Evolutionary conservation across 2,113 vertebrate species (phyloP), one percentile per base, ranked within the genome.

Genomic region (Gallinago undulata): DNA sequence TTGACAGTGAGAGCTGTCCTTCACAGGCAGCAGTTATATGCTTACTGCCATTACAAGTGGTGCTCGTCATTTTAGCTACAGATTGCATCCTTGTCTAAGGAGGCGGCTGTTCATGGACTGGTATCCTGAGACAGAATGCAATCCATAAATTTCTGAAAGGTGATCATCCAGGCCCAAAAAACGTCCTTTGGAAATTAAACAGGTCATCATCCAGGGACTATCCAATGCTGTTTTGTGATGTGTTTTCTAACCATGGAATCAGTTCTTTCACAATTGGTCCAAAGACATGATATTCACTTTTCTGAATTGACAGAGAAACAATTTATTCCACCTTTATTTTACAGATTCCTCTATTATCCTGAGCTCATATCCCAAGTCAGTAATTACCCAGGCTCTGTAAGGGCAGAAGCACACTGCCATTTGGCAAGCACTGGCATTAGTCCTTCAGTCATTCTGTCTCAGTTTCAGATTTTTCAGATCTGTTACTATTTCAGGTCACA

Each of bases 1-100:
- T 37, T 89, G 96, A 87, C 79, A 90, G 79, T 50, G 77, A 87
- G 66, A 91, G 56, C 43, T 92, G 56, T 72, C 47, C 62, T 91
- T 95, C 69, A 50, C 13, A 89, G 89, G 84, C 7, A 94, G 84
- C 51, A 56, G 60, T 68, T 70, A 35, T 78, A 5, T 84, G 64
- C 60, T 87, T 60, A n/a, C 68, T 87, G 33, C 28, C 62, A 22
- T 73, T 92, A 39, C 57, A 90, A 75, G 51, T 33, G 27, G 13
- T 63, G 89, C 43, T 68, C 4, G 7, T 86, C 73, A 48, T 90
- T 90, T 78, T 81, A 68, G 73, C 37, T 67, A 59, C 21, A 59
- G 59, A 74, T 47, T 37, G 13, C 37, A 78, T 72, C 60, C 51
- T 81, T 87, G 56, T 91, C 73, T 89, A 63, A 67, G 64, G 51